phyloP scores from a whole-genome alignment of 2,888 invertebrate genomes.

The Timandra comae region DNA sequence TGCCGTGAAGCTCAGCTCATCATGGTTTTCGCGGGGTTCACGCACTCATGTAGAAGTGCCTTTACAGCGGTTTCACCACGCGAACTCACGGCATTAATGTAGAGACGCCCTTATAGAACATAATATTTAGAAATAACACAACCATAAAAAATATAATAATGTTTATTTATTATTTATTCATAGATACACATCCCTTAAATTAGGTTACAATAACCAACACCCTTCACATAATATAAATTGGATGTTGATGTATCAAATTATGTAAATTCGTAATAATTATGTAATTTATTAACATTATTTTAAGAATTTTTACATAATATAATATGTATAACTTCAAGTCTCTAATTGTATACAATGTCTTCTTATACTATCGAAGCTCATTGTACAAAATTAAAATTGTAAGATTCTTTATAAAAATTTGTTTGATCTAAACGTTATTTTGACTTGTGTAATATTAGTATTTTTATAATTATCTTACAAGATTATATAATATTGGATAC shows the following conservation, averaged over 20 bases:
- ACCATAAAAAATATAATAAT: constrained; percentile 27
- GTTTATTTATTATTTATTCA: constrained; percentile 60
- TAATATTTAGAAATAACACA: no score
- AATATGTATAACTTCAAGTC: not conserved
- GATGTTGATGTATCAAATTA: constrained; percentile 48
- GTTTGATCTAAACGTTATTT: not conserved
- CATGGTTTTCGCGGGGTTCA: no score
- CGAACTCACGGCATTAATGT: no score
- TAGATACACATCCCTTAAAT: constrained; percentile 57
- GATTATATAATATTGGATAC: constrained; percentile 42
- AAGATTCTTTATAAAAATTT: not conserved
- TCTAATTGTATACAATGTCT: not conserved
- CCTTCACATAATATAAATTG: constrained; percentile 53
- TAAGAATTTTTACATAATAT: not conserved
- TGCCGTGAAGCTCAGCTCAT: no score
- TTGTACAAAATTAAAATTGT: no score
- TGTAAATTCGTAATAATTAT: constrained; percentile 28
- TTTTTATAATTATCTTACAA: constrained; percentile 41
- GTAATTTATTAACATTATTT: not conserved
- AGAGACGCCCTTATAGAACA: no score
- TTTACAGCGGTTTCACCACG: no score
- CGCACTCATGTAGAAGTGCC: no score
- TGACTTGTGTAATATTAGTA: constrained; percentile 13
- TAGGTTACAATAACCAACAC: constrained; percentile 73
- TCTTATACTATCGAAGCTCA: not conserved